Evolutionary conservation across 2,113 vertebrate genomes (phyloP), one percentile per base, ranked within the genome.

Genomic region (Capricornis sumatraensis): DNA sequence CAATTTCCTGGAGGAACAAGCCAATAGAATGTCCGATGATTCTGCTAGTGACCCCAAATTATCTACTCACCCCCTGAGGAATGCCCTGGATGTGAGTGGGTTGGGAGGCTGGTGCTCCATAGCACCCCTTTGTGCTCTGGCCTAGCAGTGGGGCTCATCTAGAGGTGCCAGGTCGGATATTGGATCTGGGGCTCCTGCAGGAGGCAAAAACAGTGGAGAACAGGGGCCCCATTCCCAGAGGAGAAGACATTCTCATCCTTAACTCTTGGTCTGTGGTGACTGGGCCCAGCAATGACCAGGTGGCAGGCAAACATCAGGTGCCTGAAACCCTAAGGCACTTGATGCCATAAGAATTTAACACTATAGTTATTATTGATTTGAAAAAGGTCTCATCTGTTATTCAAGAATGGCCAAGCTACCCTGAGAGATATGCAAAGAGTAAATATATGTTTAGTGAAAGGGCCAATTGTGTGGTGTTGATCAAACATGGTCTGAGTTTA

Each of bases 41-140:
- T 82, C 98, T 28, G 25, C 74, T 78, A 8, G 40, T 45, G 74
- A 76, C 71, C 40, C 25, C 74, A 15, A 5, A 16, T 27, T 76
- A 27, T 27, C 40, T 16, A 27, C 13, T 45, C 74, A 28, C 7
- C 74, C 78, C 3, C 10, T 81, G 97, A 36, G 93, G 40, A 99
- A 99, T 97, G 98, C 98, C 95, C 67, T 98, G 97, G 98, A 99
- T 2, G 98, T 99, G 93, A 99, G 99, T 98, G 83, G 0, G 30
- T 40, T 0, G 5, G 23, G 14, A 12, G 2, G 10, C 5, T 2
- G 7, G 19, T 21, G 13, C 58, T 40, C 76, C 30, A 11, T 17
- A 67, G 81, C 13, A 1, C 55, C 43, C 74, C 86, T 78, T n/a
- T 7, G 47, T 43, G 74, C 50, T 78, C 50, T 2, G 55, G 19